phyloP scores from a whole-genome alignment of 2,888 invertebrate genomes.

The Caenorhabditis parvicauda region DNA sequence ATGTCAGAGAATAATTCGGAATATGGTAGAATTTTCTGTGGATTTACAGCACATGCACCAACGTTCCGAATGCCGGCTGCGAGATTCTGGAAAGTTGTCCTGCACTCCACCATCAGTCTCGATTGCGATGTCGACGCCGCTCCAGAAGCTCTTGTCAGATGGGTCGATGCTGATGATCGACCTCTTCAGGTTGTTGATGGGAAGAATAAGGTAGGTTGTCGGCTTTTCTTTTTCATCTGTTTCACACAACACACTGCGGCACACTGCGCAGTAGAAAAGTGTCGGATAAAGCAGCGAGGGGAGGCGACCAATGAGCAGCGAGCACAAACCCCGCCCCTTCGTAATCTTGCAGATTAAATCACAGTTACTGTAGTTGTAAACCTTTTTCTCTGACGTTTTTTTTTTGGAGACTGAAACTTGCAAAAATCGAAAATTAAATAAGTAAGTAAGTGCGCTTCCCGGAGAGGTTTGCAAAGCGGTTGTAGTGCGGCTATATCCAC shows the following conservation, averaged over 20 bases:
- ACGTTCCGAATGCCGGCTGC: conserved; percentile 53
- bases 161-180: conserved; percentile 59
- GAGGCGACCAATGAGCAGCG: too few relatives aligned
- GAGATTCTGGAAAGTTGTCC: conserved; percentile 50
- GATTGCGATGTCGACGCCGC: conserved; percentile 61
- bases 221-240: neutral
- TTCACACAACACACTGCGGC: too few relatives aligned
- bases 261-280: too few relatives aligned
- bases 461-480: too few relatives aligned
- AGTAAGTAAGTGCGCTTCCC: too few relatives aligned
- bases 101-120: conserved; percentile 44
- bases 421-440: too few relatives aligned
- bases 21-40: neutral
- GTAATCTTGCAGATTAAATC: too few relatives aligned
- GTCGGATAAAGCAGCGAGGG: neutral
- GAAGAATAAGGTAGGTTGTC: conserved; percentile 26
- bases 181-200: conserved; percentile 35
- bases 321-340: too few relatives aligned
- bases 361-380: too few relatives aligned
- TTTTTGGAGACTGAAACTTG: too few relatives aligned
- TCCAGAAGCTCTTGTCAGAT: conserved; percentile 54
- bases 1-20: neutral
- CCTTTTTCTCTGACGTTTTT: too few relatives aligned
- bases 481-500: too few relatives aligned
- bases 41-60: conserved; percentile 59